These are phyloP conservation scores for Umimayanthus kanabou DNA, from an alignment of 92 coral and sea anemone genomes.

Conservation along the genomic window DNA sequence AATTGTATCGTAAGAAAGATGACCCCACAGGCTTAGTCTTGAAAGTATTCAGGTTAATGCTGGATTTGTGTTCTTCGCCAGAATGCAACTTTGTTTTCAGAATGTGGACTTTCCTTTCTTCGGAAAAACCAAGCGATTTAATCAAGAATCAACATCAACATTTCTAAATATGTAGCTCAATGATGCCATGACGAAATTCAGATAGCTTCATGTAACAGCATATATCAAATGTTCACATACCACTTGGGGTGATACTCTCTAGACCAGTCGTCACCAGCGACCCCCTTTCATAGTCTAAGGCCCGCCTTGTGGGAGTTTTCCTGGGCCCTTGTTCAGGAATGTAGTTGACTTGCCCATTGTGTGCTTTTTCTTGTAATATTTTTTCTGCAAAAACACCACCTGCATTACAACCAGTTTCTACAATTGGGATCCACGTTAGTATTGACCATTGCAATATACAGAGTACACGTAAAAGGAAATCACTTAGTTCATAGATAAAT, in stretches of 20 bases:
- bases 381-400: not conserved
- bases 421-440: too few relatives aligned
- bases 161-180: not conserved
- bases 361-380: not conserved
- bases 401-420: too few relatives aligned
- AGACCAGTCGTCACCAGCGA: not conserved
- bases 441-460: too few relatives aligned
- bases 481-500: too few relatives aligned
- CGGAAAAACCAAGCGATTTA: not conserved
- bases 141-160: not conserved
- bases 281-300: not conserved
- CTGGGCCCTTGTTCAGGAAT: not conserved
- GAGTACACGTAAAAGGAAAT: too few relatives aligned
- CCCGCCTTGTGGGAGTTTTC: conserved; percentile 12
- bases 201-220: not conserved
- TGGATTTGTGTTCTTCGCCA: too few relatives aligned
- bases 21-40: not conserved
- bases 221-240: not conserved
- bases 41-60: too few relatives aligned
- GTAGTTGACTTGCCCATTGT: not conserved
- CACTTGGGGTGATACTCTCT: conserved; percentile 19
- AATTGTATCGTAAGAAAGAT: not conserved
- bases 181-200: not conserved
- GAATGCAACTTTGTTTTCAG: too few relatives aligned
- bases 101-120: too few relatives aligned